phyloP scores from a whole-genome alignment of 2,888 invertebrate species.

The Phania funesta region DNA sequence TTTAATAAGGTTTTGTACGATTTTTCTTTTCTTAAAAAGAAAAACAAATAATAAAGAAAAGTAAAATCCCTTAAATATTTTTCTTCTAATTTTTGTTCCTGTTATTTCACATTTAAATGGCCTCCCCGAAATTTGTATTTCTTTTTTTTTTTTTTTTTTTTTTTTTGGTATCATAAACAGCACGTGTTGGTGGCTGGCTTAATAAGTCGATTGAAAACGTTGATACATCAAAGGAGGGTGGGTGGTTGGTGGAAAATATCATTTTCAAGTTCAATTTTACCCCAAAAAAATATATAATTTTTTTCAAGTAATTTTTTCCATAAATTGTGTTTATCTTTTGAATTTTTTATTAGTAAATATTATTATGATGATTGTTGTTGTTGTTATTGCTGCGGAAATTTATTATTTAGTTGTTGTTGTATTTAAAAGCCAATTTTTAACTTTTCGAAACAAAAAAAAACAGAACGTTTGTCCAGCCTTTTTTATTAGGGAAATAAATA shows the following conservation, averaged over 20 bases:
- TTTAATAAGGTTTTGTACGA: conserved; percentile 54
- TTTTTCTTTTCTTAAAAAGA: conserved; percentile 13
- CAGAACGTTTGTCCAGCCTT: not conserved
- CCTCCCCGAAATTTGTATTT: conserved; percentile 39
- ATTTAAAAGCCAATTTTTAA: conserved; percentile 54
- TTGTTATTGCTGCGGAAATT: conserved; percentile 32
- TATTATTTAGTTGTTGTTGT: conserved; percentile 30
- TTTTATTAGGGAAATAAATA: not conserved
- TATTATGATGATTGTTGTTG: conserved; percentile 26
- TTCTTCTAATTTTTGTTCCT: not conserved
- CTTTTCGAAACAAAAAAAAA: conserved; percentile 20
- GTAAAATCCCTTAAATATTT: conserved; percentile 23
- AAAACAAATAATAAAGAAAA: not conserved
- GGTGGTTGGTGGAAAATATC: conserved; percentile 47
- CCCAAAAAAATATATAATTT: conserved; percentile 41
- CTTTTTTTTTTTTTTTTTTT: too few species aligned
- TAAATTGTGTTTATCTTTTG: conserved; percentile 47
- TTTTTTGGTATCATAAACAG: too few species aligned
- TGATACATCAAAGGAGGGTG: not conserved
- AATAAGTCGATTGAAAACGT: conserved; percentile 31
- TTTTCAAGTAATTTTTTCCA: conserved; percentile 24
- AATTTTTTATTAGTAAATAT: conserved; percentile 56
- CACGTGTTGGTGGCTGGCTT: conserved; percentile 56
- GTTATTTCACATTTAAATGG: not conserved
- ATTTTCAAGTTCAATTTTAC: conserved; percentile 54